Evolutionary conservation across 1,140 invertebrate species (phyloP).

Genomic region (Drosophila lini): DNA sequence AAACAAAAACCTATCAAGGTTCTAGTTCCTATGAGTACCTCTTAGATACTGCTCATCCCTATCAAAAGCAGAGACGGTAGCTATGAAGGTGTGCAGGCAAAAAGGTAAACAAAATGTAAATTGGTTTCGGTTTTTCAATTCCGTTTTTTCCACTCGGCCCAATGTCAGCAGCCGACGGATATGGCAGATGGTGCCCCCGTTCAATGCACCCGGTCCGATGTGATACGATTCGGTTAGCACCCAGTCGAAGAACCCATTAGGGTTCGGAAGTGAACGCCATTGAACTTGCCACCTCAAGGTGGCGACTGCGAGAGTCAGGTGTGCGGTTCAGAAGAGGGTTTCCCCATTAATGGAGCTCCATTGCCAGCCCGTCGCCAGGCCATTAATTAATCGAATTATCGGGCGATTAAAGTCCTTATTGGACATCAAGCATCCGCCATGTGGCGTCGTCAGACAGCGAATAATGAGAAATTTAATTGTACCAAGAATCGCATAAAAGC

Average conservation of each 20-base stretch:
- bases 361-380: conserved; percentile 7
- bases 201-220: conserved; percentile 52
- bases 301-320: conserved; percentile 11
- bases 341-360: conserved; percentile 1
- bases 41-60: conserved; percentile 3
- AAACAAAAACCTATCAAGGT: neutral
- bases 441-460: conserved; percentile 27
- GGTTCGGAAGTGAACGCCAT: conserved; percentile 49
- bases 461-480: conserved; percentile 37
- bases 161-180: conserved; percentile 54
- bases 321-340: neutral
- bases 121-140: conserved; percentile 53
- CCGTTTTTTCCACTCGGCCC: conserved; percentile 28
- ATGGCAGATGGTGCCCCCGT: conserved; percentile 41
- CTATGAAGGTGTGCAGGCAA: conserved; percentile 22
- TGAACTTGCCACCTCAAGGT: conserved; percentile 57
- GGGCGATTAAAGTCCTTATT: conserved; percentile 37
- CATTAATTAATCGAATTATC: conserved; percentile 57
- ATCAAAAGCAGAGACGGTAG: conserved; percentile 1
- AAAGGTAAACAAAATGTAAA: conserved; percentile 73
- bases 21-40: neutral
- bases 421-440: conserved; percentile 24
- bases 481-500: conserved; percentile 19
- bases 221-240: conserved; percentile 1
- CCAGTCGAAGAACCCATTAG: conserved; percentile 68